Percentiles rank a stretch among this genome's conserved stretches.
Conservation (phyloP, 2,113 vertebrate species). For the Nothocercus julius region DNA sequence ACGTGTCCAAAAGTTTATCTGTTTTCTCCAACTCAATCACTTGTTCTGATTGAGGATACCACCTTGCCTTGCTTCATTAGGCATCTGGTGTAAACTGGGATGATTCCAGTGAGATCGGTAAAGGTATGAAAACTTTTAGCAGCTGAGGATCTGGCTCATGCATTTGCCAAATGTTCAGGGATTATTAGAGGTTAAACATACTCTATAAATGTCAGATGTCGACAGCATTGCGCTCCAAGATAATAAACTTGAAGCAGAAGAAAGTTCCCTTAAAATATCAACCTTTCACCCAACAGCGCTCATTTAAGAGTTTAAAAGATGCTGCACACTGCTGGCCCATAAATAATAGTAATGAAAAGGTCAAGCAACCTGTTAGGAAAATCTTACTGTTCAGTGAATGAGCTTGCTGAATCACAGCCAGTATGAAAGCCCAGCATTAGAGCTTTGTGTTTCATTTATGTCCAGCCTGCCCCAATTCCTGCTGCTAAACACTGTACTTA, state of each 20-base stretch:
- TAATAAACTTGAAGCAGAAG: constrained; percentile 14
- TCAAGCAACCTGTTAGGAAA: constrained; percentile 45
- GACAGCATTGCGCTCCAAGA: background rate
- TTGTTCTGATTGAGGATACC: background rate
- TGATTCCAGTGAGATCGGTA: background rate
- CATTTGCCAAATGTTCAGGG: constrained; percentile 1
- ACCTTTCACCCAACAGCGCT: constrained; percentile 45
- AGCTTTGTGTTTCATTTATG: background rate
- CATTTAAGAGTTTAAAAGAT: background rate
- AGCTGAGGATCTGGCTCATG: background rate
- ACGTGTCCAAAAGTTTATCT: background rate
- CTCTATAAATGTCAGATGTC: constrained; percentile 51
- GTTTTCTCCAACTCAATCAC: background rate
- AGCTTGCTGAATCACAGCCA: background rate
- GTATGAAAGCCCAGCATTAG: background rate
- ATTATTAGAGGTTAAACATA: constrained; percentile 5
- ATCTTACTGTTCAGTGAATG: background rate
- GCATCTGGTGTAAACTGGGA: background rate
- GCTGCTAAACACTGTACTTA: background rate
- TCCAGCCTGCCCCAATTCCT: fast-evolving
- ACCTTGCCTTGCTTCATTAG: background rate
- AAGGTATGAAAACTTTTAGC: background rate
- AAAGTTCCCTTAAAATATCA: constrained; percentile 58
- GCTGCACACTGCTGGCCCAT: constrained; percentile 20
- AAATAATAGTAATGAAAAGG: constrained; percentile 61